Evolutionary conservation across 2,888 invertebrate genomes (phyloP).

Genomic region (Brachyptera putata): DNA sequence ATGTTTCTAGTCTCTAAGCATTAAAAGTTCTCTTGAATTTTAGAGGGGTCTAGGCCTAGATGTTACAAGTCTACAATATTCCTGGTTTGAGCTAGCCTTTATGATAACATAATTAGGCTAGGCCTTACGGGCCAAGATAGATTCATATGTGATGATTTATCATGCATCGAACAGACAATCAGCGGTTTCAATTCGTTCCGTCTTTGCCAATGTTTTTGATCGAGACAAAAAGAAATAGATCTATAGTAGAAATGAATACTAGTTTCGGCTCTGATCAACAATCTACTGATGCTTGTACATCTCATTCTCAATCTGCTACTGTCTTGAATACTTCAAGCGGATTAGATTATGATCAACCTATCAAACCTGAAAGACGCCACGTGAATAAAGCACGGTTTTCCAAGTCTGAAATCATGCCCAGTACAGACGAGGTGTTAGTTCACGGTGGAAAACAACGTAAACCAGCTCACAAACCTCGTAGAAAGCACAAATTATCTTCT

Average conservation of each 20-base stretch:
- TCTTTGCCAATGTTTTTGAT: constrained; percentile 27
- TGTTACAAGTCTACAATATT: too few species aligned
- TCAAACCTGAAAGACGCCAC: not conserved
- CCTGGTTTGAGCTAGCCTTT: too few species aligned
- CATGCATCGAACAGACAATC: not conserved
- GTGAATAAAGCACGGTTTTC: not conserved
- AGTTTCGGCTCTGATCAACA: not conserved
- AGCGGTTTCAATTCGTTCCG: constrained; percentile 19
- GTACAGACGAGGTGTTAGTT: constrained; percentile 17
- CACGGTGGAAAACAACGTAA: constrained; percentile 8
- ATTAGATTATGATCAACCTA: not conserved
- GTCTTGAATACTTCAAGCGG: constrained; percentile 1
- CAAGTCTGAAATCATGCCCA: not conserved
- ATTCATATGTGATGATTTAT: too few species aligned
- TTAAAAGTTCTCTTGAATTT: too few species aligned
- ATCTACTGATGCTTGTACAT: not conserved
- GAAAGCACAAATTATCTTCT: not conserved
- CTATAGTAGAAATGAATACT: not conserved
- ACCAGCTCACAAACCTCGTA: constrained; percentile 11
- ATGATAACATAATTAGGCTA: too few species aligned
- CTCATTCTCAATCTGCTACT: not conserved
- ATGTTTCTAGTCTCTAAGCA: too few species aligned
- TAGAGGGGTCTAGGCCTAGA: too few species aligned
- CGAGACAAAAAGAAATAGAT: constrained; percentile 6
- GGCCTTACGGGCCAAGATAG: too few species aligned